A percentile compares a stretch with the other conserved stretches of the same genome.
phyloP scores from a whole-genome alignment of 2,797 vertebrate genomes.

The Ispidina lecontei region DNA sequence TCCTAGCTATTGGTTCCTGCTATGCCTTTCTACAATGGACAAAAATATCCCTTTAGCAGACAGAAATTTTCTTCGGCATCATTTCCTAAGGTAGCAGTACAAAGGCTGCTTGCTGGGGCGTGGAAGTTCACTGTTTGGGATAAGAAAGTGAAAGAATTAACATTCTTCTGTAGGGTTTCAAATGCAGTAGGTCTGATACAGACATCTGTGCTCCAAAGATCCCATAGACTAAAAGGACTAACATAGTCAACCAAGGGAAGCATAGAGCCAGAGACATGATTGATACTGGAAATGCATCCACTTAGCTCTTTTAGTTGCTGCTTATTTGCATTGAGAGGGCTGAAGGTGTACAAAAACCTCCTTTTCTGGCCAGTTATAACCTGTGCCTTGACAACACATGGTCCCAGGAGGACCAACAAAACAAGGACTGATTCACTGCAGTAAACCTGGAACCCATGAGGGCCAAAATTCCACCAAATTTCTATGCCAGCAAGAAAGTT shows the following conservation, averaged over 20 bases:
- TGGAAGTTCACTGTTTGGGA: background rate
- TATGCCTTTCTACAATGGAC: background rate
- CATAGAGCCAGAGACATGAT: background rate
- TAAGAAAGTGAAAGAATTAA: background rate
- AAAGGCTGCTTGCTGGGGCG: background rate
- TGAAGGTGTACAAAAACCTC: background rate
- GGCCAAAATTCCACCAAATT: background rate
- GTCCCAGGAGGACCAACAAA: background rate
- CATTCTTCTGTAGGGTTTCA: fast-evolving
- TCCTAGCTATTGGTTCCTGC: background rate
- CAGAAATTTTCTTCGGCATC: background rate
- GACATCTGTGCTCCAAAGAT: background rate
- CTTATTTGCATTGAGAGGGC: background rate
- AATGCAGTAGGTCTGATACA: background rate
- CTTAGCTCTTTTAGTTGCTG: background rate
- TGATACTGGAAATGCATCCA: background rate
- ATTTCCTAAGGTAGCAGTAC: background rate
- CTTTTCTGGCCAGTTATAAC: background rate
- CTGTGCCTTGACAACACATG: background rate
- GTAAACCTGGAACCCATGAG: background rate
- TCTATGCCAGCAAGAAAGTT: background rate
- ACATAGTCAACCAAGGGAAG: background rate
- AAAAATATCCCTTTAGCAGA: background rate
- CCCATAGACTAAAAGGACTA: background rate
- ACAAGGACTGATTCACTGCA: background rate